phyloP scores from a whole-genome alignment of 2,797 vertebrate genomes.

The Lagorchestes hirsutus region DNA sequence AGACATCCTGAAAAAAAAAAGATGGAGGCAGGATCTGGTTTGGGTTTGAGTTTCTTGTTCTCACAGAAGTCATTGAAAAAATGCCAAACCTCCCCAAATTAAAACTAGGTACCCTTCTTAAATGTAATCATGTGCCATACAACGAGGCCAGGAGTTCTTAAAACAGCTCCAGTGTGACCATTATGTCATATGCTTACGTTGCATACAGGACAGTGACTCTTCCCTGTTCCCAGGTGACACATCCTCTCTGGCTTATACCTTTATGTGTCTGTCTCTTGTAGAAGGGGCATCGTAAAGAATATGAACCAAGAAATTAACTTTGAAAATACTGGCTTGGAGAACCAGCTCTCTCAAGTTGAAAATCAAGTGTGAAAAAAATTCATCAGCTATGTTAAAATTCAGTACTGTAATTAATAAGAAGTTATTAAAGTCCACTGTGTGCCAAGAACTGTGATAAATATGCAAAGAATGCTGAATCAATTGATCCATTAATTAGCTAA shows the following conservation, averaged over 20 bases:
- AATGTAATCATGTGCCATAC: neutral
- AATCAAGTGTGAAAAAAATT: constrained; percentile 11
- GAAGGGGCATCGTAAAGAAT: constrained; percentile 30
- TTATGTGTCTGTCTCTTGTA: constrained; percentile 10
- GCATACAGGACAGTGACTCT: neutral
- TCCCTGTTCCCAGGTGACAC: constrained; percentile 18
- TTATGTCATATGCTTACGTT: neutral
- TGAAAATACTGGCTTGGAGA: constrained; percentile 49
- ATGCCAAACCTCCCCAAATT: constrained; percentile 9
- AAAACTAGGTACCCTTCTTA: neutral
- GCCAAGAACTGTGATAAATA: constrained; percentile 6
- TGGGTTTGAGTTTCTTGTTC: constrained; percentile 27
- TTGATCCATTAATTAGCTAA: neutral
- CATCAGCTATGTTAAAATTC: neutral
- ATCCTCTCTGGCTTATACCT: constrained; percentile 18
- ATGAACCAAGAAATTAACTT: constrained; percentile 39
- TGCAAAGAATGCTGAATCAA: neutral
- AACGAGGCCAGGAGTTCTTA: neutral
- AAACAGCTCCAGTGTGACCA: neutral
- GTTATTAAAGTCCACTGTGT: neutral
- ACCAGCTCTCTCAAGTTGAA: neutral
- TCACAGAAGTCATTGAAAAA: constrained; percentile 58
- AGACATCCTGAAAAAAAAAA: neutral
- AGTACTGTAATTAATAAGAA: constrained; percentile 4
- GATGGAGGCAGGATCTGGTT: constrained; percentile 16